These are phyloP conservation scores for Meganola albula DNA, from an alignment of 2,888 invertebrate genomes.

Conservation along the genomic window DNA sequence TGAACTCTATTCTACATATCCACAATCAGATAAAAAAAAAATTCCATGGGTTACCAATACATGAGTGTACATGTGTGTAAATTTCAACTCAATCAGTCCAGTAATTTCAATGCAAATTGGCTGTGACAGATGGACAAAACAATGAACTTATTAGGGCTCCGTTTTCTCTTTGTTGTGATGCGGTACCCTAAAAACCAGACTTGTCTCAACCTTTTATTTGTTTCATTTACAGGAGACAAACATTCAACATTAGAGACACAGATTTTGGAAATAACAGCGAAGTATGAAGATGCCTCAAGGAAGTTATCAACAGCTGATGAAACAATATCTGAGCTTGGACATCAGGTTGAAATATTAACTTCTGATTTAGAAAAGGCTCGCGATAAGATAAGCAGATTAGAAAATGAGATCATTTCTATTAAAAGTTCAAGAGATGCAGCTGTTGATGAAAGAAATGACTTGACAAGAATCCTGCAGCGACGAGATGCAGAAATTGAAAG, in stretches of 20 bases:
- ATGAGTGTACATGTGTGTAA: too few relatives aligned
- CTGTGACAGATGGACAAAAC: not conserved
- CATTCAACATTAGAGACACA: conserved; percentile 73
- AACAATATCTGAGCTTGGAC: conserved; percentile 80
- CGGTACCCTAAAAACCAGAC: not conserved
- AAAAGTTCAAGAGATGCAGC: conserved; percentile 84
- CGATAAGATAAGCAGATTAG: conserved; percentile 79
- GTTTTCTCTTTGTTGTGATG: not conserved
- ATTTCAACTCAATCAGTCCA: too few relatives aligned
- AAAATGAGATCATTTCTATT: conserved; percentile 81
- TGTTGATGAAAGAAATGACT: conserved; percentile 85
- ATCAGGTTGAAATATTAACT: conserved; percentile 79
- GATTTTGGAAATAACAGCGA: conserved; percentile 75
- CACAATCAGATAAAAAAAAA: too few relatives aligned
- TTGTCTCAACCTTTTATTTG: not conserved
- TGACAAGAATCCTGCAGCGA: conserved; percentile 83
- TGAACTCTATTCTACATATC: too few relatives aligned
- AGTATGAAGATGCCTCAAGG: conserved; percentile 80
- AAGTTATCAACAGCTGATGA: conserved; percentile 80
- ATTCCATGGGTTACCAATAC: too few relatives aligned
- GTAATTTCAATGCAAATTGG: not conserved
- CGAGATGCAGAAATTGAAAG: conserved; percentile 85
- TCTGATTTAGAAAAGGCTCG: conserved; percentile 81
- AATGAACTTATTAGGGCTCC: not conserved
- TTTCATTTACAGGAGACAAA: conserved; percentile 72